Conservation (phyloP, 2,797 vertebrate species). For the Falco concolor region DNA sequence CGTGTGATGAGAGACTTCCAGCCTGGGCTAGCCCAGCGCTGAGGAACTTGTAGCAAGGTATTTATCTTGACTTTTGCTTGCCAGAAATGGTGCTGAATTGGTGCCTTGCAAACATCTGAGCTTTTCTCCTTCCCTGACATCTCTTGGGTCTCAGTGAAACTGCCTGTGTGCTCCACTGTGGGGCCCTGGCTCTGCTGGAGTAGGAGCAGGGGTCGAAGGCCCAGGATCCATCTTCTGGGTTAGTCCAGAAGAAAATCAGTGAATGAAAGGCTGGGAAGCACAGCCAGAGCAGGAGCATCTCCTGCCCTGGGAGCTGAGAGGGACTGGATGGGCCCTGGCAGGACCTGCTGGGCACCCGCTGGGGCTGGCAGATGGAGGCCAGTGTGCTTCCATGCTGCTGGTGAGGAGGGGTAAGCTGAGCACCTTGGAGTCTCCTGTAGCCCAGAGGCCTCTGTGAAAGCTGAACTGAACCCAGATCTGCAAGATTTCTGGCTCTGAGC, state of each 20-base stretch:
- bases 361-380: neutral
- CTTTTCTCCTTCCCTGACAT: neutral
- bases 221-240: neutral
- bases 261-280: neutral
- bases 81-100: neutral
- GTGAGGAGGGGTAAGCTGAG: neutral
- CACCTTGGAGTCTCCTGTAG: neutral
- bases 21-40: neutral
- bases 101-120: neutral
- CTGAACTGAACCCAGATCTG: neutral
- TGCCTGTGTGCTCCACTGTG: neutral
- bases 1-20: rapidly evolving
- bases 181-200: neutral
- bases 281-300: neutral
- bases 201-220: neutral
- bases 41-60: neutral
- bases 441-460: neutral
- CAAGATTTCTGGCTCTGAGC: neutral
- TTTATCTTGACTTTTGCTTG: neutral
- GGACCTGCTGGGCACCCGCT: neutral
- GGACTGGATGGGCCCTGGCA: neutral
- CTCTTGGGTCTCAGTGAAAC: neutral
- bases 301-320: neutral
- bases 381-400: rapidly evolving
- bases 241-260: neutral